A percentile compares a stretch with the other conserved stretches of the same genome.
Evolutionary conservation across 2,113 vertebrate species (phyloP).

Genomic region (Marcusenius ussheri): DNA sequence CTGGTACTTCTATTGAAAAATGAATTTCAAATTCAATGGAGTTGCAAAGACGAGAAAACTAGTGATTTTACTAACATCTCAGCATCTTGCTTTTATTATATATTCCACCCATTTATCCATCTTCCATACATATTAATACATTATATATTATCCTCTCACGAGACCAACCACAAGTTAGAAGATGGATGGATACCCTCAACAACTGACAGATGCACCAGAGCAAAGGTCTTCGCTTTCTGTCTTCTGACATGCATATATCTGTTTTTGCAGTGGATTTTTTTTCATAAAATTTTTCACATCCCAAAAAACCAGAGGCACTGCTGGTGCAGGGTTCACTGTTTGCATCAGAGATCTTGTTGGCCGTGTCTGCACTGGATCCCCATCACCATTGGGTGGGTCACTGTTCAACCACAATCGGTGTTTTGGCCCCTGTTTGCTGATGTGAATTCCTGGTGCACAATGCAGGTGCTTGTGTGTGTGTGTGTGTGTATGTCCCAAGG

Average conservation of each 20-base stretch:
- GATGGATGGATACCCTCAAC: background rate
- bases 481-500: slow-evolving; percentile 32
- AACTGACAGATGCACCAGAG: background rate
- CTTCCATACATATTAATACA: background rate
- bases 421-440: slow-evolving; percentile 48
- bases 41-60: background rate
- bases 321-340: background rate
- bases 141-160: background rate
- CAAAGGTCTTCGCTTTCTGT: background rate
- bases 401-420: slow-evolving; percentile 47
- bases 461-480: slow-evolving; percentile 55
- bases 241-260: background rate
- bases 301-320: background rate
- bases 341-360: background rate
- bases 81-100: background rate
- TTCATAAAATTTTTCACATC: background rate
- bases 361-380: background rate
- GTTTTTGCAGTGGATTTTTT: background rate
- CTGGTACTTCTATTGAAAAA: background rate
- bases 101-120: background rate
- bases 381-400: background rate
- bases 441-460: slow-evolving; percentile 60
- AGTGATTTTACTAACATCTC: background rate
- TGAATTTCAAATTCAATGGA: background rate
- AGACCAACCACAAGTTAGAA: background rate